Conservation (phyloP, 2,797 vertebrate species). For the Poecile montanus region DNA sequence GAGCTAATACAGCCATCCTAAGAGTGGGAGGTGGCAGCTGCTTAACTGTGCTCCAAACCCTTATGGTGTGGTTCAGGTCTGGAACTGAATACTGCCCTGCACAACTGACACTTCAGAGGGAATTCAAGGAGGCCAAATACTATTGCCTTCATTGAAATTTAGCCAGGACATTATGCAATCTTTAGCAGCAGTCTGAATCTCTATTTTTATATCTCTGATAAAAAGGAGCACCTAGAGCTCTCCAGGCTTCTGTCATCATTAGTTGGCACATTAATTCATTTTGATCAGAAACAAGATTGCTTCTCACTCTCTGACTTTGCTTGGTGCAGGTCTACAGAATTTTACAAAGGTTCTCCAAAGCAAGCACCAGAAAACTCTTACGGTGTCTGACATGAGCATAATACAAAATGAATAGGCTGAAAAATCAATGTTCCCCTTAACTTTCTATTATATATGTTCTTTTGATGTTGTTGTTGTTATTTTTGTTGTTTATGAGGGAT, state of each 20-base stretch:
- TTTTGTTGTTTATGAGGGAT: not conserved
- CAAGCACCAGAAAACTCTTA: not conserved
- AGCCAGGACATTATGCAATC: constrained; percentile 32
- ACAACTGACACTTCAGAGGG: not conserved
- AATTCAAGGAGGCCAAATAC: constrained; percentile 19
- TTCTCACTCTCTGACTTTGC: not conserved
- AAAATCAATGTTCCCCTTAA: not conserved
- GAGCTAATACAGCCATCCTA: not conserved
- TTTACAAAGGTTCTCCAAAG: constrained; percentile 26
- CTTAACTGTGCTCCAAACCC: not conserved
- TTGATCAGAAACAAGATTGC: constrained; percentile 29
- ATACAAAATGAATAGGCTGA: not conserved
- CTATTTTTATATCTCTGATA: constrained; percentile 29
- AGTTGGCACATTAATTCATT: not conserved
- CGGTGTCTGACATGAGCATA: not conserved
- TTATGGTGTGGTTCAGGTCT: not conserved
- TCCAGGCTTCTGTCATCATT: constrained; percentile 41
- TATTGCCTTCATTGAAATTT: constrained; percentile 1
- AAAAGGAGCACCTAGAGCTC: constrained; percentile 60
- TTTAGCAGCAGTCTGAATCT: not conserved
- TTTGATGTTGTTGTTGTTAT: not conserved
- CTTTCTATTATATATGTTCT: not conserved
- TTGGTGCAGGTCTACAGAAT: constrained; percentile 17
- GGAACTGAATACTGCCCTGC: not conserved
- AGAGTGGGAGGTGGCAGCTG: not conserved